Base-by-base conservation (phyloP, 2,888 invertebrate genomes). In the Coremacera marginata region DNA sequence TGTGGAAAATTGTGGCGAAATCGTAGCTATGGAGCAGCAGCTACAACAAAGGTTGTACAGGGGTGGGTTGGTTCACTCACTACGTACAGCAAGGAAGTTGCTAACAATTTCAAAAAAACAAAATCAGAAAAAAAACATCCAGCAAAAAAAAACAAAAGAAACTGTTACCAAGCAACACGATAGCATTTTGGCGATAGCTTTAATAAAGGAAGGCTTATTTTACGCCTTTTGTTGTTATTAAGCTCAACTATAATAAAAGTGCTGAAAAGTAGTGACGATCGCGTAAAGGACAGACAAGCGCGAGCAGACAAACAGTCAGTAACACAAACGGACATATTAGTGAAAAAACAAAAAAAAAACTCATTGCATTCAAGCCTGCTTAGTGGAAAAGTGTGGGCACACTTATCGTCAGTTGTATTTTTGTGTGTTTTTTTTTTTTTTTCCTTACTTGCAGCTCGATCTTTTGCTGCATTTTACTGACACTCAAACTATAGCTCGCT, bases 181-280 rank as follows among this genome's bases (percentile, higher is more conserved):
- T 67, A 44, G 37, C 44, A 4, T 67, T 67, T 25, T n/a, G 25
- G 22, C 78, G 62, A 51, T 74, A 37, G 57, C 55, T 34, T 34
- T 22, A 55, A 55, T 73, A 73, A 14, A 60, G 52, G 57, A 55
- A 34, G 55, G 52, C 65, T 82, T 84, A 84, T 84, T 86, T 86
- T 84, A 84, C 84, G 85, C 86, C 86, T 85, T 86, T 81, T 78
- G 19, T 84, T 84, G 83, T 84, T 84, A 84, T 84, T 84, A 84
- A 86, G 2, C 44, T 11, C 44, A 44, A 44, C 44, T 85, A 84
- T 84, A 85, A 85, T 25, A 49, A 62, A 62, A 49, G 22, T 72
- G 72, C 16, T 62, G 62, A 44, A 72, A 62, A 19, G 60, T 27
- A 11, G 44, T 72, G 72, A 72, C 72, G 72, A 72, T 62, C 72